These are phyloP conservation scores for Vipera latastei DNA, from an alignment of 2,797 vertebrate species.

Conservation along the genomic window DNA sequence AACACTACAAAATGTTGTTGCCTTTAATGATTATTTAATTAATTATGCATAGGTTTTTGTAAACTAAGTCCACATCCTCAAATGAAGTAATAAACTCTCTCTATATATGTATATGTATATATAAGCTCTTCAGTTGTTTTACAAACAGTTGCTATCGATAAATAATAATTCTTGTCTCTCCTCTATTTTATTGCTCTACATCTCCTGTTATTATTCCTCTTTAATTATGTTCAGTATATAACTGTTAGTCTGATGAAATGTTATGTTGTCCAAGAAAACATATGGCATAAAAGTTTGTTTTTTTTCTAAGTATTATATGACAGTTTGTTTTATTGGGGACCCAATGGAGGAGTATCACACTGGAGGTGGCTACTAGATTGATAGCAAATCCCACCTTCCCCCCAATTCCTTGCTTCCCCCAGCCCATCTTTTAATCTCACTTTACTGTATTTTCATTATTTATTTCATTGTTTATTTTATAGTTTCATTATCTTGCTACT, in stretches of 20 bases:
- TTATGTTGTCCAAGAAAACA: neutral
- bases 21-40: neutral
- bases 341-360: neutral
- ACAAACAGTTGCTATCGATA: neutral
- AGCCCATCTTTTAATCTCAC: neutral
- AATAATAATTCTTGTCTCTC: neutral
- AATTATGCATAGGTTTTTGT: neutral
- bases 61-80: neutral
- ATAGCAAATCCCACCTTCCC: neutral
- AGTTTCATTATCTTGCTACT: neutral
- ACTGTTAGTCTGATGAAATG: neutral
- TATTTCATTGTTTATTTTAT: neutral
- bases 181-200: neutral
- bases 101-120: no score
- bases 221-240: neutral
- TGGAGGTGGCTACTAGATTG: neutral
- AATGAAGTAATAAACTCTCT: neutral
- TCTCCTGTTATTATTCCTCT: neutral
- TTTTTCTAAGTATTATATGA: neutral
- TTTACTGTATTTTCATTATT: neutral
- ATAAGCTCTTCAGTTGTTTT: neutral
- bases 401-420: neutral
- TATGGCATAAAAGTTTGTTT: neutral
- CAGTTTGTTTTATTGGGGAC: neutral
- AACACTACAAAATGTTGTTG: neutral